phyloP scores from a whole-genome alignment of 2,888 invertebrate genomes.

The Ophraella communa region DNA sequence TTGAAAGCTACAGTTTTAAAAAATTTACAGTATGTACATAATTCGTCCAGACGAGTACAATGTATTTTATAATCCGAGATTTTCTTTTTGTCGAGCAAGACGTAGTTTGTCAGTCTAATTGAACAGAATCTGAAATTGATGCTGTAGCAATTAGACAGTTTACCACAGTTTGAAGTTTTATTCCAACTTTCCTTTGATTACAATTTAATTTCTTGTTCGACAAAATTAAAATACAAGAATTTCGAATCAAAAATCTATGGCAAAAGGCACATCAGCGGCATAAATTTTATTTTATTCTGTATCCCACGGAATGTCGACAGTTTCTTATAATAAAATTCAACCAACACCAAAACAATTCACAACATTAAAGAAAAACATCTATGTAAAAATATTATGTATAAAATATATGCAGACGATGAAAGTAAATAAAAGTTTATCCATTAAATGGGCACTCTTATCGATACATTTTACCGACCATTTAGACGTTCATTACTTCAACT shows the following conservation, averaged over 20 bases:
- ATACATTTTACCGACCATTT: too few species aligned
- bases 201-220: neutral
- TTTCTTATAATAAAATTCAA: neutral
- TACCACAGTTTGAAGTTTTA: too few species aligned
- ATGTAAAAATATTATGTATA: neutral
- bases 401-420: neutral
- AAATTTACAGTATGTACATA: neutral
- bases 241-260: too few species aligned
- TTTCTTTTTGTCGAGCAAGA: too few species aligned
- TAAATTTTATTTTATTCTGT: neutral
- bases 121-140: too few species aligned
- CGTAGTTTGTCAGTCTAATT: too few species aligned
- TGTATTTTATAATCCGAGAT: neutral
- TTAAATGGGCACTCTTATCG: too few species aligned
- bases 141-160: too few species aligned
- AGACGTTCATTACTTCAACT: too few species aligned
- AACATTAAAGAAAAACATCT: neutral
- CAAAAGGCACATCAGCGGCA: neutral
- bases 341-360: neutral
- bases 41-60: neutral
- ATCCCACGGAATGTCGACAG: neutral
- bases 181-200: too few species aligned
- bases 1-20: neutral
- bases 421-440: neutral
- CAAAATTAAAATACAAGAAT: neutral